Conservation (phyloP, 2,888 invertebrate species). For the Chaitophorus viminalis region DNA sequence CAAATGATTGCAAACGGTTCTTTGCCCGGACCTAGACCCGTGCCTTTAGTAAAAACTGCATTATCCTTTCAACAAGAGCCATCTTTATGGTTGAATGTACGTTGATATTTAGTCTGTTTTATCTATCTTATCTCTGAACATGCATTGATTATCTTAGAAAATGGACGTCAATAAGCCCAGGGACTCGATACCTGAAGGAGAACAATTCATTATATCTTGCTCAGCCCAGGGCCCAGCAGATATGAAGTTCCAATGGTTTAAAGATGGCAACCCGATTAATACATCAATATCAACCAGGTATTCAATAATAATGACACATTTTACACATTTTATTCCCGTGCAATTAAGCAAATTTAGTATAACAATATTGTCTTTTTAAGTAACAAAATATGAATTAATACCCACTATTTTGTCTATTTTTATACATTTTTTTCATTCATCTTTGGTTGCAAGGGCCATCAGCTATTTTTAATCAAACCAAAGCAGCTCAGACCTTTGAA, state of each 20-base stretch:
- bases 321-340: not conserved
- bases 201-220: conserved; percentile 82
- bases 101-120: not conserved
- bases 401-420: too few species aligned
- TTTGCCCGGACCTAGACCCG: conserved; percentile 25
- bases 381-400: not conserved
- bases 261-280: conserved; percentile 81
- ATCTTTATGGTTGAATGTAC: conserved; percentile 46
- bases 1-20: conserved; percentile 47
- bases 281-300: conserved; percentile 79
- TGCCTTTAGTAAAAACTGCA: conserved; percentile 31
- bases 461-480: too few species aligned
- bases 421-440: too few species aligned
- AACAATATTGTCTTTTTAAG: not conserved
- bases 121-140: not conserved
- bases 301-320: conserved; percentile 65
- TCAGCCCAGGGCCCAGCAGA: conserved; percentile 80
- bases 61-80: conserved; percentile 53
- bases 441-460: too few species aligned
- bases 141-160: conserved; percentile 65
- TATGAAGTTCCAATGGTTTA: conserved; percentile 83
- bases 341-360: not conserved
- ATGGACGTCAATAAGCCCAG: conserved; percentile 66
- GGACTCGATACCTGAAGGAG: conserved; percentile 73
- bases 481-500: too few species aligned